Evolutionary conservation across 2,888 invertebrate genomes (phyloP), one percentile per base, ranked within the genome.

Genomic region (Caenorhabditis virilis): DNA sequence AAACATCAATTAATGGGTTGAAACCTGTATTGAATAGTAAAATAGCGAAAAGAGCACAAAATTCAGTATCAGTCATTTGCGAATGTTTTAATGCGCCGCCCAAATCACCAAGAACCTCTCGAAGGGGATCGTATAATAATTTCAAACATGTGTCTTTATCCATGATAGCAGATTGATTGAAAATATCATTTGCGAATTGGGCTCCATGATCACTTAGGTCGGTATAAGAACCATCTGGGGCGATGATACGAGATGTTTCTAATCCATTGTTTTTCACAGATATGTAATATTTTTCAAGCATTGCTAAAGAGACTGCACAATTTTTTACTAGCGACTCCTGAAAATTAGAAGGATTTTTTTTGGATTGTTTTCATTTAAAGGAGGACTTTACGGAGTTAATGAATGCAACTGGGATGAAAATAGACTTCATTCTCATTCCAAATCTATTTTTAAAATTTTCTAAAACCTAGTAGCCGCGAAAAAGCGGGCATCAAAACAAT

Each of bases 211-310:
- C 62, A 11, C 48, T 43, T n/a, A 73, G 42, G 48, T 73, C 73
- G 0, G 61, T 70, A 50, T 63, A 73, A 2, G 70, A 56, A 20
- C 67, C 65, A 38, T 73, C 70, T 0, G 61, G 58, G 25, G 65
- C 59, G 15, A 64, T 66, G 5, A 73, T 36, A 58, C 72, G 49
- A 18, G 76, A 66, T 1, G 35, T 52, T 16, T 60, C 43, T 7
- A 76, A 48, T 27, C 76, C 76, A 33, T 72, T 68, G 20, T 52
- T 45, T 25, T 59, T 48, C 64, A 75, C 68, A 1, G 78, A 76
- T 25, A 65, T 54, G 55, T 75, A 78, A 43, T 78, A 74, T 58
- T 78, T 78, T 50, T 78, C 78, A 20, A 78, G 42, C 43, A 77
- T 68, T 11, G 72, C 70, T 42, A 72, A 67, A 1, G 69, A 60